These are phyloP conservation scores for Apamea epomidion DNA, from an alignment of 2,888 invertebrate species.

Conservation along the genomic window DNA sequence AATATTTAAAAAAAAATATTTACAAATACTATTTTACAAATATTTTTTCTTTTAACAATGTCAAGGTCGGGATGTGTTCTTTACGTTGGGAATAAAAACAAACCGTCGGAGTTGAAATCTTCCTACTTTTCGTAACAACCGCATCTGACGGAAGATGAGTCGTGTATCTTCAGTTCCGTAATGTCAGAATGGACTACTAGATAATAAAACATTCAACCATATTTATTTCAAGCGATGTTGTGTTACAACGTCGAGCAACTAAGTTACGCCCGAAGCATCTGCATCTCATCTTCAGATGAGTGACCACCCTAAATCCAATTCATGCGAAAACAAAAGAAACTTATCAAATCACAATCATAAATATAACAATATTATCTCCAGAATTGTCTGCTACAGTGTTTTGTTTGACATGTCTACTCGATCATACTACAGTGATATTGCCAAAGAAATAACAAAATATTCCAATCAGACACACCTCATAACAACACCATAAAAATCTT, in stretches of 20 bases:
- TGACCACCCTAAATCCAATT: slow-evolving; percentile 13
- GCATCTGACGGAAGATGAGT: background rate
- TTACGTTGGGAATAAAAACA: background rate
- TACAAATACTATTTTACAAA: background rate
- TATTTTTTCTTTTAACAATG: background rate
- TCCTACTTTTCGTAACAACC: background rate
- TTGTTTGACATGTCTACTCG: slow-evolving; percentile 9
- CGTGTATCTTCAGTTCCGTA: background rate
- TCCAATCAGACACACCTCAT: slow-evolving; percentile 50
- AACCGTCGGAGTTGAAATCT: background rate
- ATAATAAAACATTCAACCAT: background rate
- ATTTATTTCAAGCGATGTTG: background rate
- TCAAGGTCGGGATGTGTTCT: background rate
- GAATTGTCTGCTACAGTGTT: background rate
- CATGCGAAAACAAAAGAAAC: slow-evolving; percentile 12
- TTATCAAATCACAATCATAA: slow-evolving; percentile 15
- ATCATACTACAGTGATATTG: slow-evolving; percentile 9
- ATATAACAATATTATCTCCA: slow-evolving; percentile 5
- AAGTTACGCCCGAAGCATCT: background rate
- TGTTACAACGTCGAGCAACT: background rate
- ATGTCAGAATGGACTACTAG: background rate
- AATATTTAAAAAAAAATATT: too few relatives aligned
- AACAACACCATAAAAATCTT: slow-evolving; percentile 59
- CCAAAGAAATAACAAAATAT: slow-evolving; percentile 43
- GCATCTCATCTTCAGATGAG: background rate